phyloP scores from a whole-genome alignment of 2,888 invertebrate species.

The Caenorhabditis plicata region DNA sequence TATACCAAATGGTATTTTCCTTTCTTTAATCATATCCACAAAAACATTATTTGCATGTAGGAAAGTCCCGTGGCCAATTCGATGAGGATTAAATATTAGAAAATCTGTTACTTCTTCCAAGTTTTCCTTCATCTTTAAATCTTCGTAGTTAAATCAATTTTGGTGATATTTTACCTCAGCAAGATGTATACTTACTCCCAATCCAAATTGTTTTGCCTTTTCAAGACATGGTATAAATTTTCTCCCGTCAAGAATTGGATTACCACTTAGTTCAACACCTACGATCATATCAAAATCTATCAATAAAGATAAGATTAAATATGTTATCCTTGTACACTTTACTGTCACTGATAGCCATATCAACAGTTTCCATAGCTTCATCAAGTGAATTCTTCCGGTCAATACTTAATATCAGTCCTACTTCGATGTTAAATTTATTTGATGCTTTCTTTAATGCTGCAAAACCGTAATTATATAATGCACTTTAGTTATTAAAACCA shows the following conservation, averaged over 20 bases:
- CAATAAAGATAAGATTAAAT: too few relatives aligned
- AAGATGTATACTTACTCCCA: constrained; percentile 21
- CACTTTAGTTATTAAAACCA: constrained; percentile 2
- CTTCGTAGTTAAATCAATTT: not conserved
- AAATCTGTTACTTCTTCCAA: constrained; percentile 6
- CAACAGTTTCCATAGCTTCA: constrained; percentile 19
- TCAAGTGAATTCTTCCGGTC: constrained; percentile 20
- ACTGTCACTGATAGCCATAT: constrained; percentile 5
- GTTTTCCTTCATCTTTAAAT: not conserved
- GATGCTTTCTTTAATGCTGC: constrained; percentile 3
- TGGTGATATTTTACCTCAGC: constrained; percentile 4
- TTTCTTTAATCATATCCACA: not conserved
- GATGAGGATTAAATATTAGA: constrained; percentile 15
- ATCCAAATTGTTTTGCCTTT: constrained; percentile 10
- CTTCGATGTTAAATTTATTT: not conserved
- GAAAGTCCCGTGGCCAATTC: constrained; percentile 31
- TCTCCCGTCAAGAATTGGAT: constrained; percentile 17
- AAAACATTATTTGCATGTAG: constrained; percentile 4
- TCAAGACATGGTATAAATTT: constrained; percentile 19
- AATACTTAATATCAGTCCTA: constrained; percentile 26
- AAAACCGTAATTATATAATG: not conserved
- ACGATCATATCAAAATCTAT: constrained; percentile 21
- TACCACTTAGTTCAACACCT: constrained; percentile 32
- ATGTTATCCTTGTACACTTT: too few relatives aligned
- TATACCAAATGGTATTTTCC: constrained; percentile 12